These are phyloP conservation scores for Caiman crocodilus DNA, from an alignment of 2,797 vertebrate species.

Conservation along the genomic window DNA sequence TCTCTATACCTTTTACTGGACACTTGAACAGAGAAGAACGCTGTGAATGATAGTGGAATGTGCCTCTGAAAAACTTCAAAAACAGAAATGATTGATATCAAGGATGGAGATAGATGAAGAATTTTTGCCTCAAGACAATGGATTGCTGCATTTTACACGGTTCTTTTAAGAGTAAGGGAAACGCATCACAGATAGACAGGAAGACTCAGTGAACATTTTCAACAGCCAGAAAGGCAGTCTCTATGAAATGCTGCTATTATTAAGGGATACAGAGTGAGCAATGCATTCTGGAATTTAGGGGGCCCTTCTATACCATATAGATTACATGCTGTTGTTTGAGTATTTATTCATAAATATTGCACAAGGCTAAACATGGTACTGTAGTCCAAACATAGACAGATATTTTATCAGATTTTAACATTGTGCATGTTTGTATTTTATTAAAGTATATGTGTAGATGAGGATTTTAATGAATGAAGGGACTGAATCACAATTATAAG, in stretches of 20 bases:
- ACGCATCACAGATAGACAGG: background rate
- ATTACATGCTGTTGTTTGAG: background rate
- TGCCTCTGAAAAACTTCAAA: background rate
- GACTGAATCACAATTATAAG: background rate
- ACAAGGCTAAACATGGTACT: too few relatives aligned
- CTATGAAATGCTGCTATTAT: background rate
- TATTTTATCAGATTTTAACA: too few relatives aligned
- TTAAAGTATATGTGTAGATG: background rate
- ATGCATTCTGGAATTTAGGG: background rate
- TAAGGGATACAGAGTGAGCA: background rate
- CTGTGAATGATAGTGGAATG: background rate
- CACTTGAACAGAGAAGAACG: background rate
- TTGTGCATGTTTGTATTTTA: background rate
- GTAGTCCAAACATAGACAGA: too few relatives aligned
- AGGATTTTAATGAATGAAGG: background rate
- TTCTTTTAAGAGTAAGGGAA: conserved; percentile 8
- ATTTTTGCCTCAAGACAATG: background rate
- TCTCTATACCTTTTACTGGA: background rate
- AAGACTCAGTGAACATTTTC: background rate
- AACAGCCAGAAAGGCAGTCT: background rate
- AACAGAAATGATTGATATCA: background rate
- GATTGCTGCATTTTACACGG: conserved; percentile 28
- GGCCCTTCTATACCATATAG: background rate
- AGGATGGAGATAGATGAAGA: background rate
- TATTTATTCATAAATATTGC: too few relatives aligned